These are phyloP conservation scores for Ormyrus nitidulus DNA, from an alignment of 2,888 invertebrate genomes.

Conservation along the genomic window DNA sequence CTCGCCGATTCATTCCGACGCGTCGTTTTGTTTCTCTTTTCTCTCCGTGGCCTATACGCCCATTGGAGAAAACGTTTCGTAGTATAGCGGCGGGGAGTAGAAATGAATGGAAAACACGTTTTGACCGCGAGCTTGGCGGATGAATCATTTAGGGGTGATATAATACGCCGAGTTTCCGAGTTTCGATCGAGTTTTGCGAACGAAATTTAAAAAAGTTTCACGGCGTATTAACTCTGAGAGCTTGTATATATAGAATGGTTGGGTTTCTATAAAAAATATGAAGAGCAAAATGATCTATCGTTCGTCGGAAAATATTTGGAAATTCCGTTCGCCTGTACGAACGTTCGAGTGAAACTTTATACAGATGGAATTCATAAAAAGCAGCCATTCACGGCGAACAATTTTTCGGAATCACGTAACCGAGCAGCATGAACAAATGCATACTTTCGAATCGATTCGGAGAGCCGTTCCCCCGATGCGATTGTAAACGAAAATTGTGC, in stretches of 20 bases:
- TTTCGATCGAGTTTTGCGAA: too few relatives aligned
- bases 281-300: conserved; percentile 22
- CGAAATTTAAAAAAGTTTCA: too few relatives aligned
- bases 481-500: too few relatives aligned
- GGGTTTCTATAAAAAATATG: too few relatives aligned
- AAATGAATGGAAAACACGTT: conserved; percentile 43
- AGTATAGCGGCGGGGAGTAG: conserved; percentile 1
- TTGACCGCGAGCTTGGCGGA: conserved; percentile 2
- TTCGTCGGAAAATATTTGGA: conserved; percentile 35
- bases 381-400: conserved; percentile 27
- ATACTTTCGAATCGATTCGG: too few relatives aligned
- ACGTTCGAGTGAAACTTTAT: conserved; percentile 29
- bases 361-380: conserved; percentile 4
- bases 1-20: neutral
- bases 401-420: conserved; percentile 47
- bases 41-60: neutral
- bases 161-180: too few relatives aligned
- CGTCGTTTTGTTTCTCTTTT: neutral
- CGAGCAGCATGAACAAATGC: conserved; percentile 3
- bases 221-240: too few relatives aligned
- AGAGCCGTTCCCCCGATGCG: too few relatives aligned
- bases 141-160: conserved; percentile 18
- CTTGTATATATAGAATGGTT: too few relatives aligned
- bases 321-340: neutral
- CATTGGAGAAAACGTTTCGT: neutral